Conservation (phyloP, 2,888 invertebrate genomes). For the Parnassius orleans region DNA sequence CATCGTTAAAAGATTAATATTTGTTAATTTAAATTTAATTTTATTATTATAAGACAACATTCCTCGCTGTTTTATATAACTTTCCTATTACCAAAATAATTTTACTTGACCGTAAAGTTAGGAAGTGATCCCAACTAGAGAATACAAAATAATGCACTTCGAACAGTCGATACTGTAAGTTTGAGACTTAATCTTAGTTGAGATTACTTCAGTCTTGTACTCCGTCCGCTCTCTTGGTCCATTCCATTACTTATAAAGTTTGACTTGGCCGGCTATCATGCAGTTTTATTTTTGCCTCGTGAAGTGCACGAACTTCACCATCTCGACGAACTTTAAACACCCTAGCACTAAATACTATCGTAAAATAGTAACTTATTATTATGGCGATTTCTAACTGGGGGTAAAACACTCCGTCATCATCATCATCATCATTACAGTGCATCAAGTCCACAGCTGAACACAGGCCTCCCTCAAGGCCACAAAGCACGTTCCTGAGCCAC, state of each 20-base stretch:
- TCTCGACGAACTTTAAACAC: slow-evolving; percentile 37
- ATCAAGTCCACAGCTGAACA: too few relatives aligned
- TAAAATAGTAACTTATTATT: too few relatives aligned
- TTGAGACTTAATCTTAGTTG: slow-evolving; percentile 67
- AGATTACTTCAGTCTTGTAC: slow-evolving; percentile 57
- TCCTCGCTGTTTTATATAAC: too few relatives aligned
- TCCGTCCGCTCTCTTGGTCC: slow-evolving; percentile 48
- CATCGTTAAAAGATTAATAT: too few relatives aligned
- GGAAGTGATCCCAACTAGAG: slow-evolving; percentile 38
- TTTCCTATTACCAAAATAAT: slow-evolving; percentile 44
- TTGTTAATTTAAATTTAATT: too few relatives aligned
- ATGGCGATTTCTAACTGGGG: too few relatives aligned
- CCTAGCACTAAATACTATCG: too few relatives aligned
- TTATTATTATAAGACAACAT: too few relatives aligned
- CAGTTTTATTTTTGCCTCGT: slow-evolving; percentile 34
- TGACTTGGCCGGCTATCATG: slow-evolving; percentile 38
- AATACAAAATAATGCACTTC: slow-evolving; percentile 64
- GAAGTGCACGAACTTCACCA: slow-evolving; percentile 4
- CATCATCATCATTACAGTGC: too few relatives aligned
- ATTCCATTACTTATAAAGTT: slow-evolving; percentile 55
- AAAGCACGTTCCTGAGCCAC: too few relatives aligned
- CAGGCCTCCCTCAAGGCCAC: too few relatives aligned
- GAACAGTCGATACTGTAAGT: slow-evolving; percentile 64
- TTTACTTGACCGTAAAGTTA: slow-evolving; percentile 40
- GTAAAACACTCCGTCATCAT: too few relatives aligned